These are phyloP conservation scores for Cetoscarus ocellatus DNA, from an alignment of 2,797 vertebrate species.

Conservation along the genomic window DNA sequence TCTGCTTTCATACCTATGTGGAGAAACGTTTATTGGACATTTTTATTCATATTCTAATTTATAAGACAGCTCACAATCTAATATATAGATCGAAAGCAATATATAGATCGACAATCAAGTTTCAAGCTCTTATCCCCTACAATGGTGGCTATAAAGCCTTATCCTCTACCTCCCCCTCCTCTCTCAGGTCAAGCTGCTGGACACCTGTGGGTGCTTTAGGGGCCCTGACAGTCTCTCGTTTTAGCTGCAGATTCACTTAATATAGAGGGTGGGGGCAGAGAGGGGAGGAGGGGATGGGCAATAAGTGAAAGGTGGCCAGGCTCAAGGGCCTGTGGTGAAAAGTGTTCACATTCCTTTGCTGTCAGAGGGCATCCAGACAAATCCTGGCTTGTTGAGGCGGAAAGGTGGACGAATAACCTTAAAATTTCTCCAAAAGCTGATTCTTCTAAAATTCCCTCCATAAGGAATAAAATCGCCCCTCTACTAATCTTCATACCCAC, in stretches of 20 bases:
- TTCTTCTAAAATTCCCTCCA: slow-evolving; percentile 1
- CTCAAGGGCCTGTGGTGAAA: slow-evolving; percentile 79
- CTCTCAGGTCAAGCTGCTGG: slow-evolving; percentile 41
- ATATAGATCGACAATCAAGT: background rate
- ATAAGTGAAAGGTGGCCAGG: slow-evolving; percentile 81
- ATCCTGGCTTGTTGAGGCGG: slow-evolving; percentile 77
- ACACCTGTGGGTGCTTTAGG: slow-evolving; percentile 78
- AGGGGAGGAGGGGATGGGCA: slow-evolving; percentile 48
- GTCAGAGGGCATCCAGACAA: slow-evolving; percentile 81
- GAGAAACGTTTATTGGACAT: background rate
- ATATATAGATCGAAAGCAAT: background rate
- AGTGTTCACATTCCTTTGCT: slow-evolving; percentile 82
- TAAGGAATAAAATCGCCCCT: background rate
- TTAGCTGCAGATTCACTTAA: slow-evolving; percentile 71
- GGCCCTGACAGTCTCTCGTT: slow-evolving; percentile 61
- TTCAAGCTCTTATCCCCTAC: slow-evolving; percentile 4
- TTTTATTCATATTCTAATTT: background rate
- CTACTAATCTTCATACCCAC: background rate
- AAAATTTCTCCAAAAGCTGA: slow-evolving; percentile 3
- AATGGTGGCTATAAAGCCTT: slow-evolving; percentile 1
- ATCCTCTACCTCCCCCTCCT: slow-evolving; percentile 8
- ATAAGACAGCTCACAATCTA: background rate
- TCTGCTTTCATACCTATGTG: background rate
- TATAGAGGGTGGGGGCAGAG: slow-evolving; percentile 43
- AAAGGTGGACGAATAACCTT: slow-evolving; percentile 54